Evolutionary conservation across 2,113 vertebrate genomes (phyloP), one percentile per base, ranked within the genome.

Genomic region (Callipepla squamata): DNA sequence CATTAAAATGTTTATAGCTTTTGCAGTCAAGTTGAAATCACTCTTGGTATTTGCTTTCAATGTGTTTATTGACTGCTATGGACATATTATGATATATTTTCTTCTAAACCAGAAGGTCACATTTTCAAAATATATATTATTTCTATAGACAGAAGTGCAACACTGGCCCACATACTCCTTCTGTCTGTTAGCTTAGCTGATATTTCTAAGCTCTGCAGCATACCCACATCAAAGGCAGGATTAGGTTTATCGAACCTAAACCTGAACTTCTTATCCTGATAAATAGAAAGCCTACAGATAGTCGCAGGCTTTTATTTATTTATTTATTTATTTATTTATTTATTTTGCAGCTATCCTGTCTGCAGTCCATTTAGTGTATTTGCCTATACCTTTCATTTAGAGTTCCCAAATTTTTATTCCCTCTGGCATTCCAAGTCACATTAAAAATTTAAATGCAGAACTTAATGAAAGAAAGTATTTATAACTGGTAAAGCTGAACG

Each of bases 241-340:
- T 96, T 94, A 94, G 25, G 4, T 65, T 87, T 96, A 94, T 96
- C 62, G 58, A 42, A 73, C 12, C 48, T 90, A 82, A 94, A 93
- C 40, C 13, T 69, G 72, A 97, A 89, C 26, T 91, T 82, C 51
- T 87, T 11, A 57, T 91, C 72, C 58, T 1, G 1, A 3, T 84
- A 36, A 88, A 85, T n/a, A 90, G 34, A 42, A 91, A 59, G 20
- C 26, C 61, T 70, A 58, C 13, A 11, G 6, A 32, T 38, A 90
- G 17, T 38, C 13, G 42, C 26, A 40, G 28, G 78, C 90, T 89
- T 17, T 53, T 26, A 26, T 25, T 25, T 25, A 8, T 14, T 51
- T 91, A 12, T 40, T 40, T 40, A 40, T 40, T 40, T 40, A 14
- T 14, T 51, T 91, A 40, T 40, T 79, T 66, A 14, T 14, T 51